These are phyloP conservation scores for Mobula hypostoma DNA, from an alignment of 2,113 vertebrate species.

Conservation along the genomic window DNA sequence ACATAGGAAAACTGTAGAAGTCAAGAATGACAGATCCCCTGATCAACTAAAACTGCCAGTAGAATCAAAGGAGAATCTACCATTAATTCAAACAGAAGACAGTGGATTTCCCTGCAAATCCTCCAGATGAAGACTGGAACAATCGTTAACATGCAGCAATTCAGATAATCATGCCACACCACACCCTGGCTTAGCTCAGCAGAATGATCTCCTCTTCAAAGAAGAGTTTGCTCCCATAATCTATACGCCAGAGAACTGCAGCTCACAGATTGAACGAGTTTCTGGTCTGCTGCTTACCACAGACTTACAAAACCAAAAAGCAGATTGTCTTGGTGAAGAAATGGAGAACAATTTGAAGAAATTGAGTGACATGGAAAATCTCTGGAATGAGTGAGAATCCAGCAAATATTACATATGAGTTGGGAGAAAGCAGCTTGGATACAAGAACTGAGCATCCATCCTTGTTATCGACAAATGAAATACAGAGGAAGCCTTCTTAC, in stretches of 20 bases:
- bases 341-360: neutral
- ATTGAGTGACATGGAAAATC: conserved; percentile 26
- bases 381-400: conserved; percentile 28
- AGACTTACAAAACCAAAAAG: conserved; percentile 40
- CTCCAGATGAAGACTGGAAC: conserved; percentile 68
- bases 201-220: conserved; percentile 60
- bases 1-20: neutral
- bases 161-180: conserved; percentile 34
- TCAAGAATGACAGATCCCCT: neutral
- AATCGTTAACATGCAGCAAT: conserved; percentile 45
- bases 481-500: conserved; percentile 66
- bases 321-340: conserved; percentile 33
- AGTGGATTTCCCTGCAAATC: conserved; percentile 52
- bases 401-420: neutral
- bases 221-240: conserved; percentile 65
- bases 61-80: conserved; percentile 37
- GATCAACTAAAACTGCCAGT: conserved; percentile 30
- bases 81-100: neutral
- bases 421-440: conserved; percentile 39
- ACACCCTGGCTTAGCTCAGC: conserved; percentile 35
- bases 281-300: conserved; percentile 39
- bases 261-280: conserved; percentile 28
- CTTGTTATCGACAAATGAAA: conserved; percentile 50
- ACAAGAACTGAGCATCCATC: conserved; percentile 49
- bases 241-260: conserved; percentile 64